A percentile compares a stretch with the other conserved stretches of the same genome.
These are phyloP conservation scores for Hypsibius dujardini DNA, from an alignment of 1,140 invertebrate species.

Conservation along the genomic window DNA sequence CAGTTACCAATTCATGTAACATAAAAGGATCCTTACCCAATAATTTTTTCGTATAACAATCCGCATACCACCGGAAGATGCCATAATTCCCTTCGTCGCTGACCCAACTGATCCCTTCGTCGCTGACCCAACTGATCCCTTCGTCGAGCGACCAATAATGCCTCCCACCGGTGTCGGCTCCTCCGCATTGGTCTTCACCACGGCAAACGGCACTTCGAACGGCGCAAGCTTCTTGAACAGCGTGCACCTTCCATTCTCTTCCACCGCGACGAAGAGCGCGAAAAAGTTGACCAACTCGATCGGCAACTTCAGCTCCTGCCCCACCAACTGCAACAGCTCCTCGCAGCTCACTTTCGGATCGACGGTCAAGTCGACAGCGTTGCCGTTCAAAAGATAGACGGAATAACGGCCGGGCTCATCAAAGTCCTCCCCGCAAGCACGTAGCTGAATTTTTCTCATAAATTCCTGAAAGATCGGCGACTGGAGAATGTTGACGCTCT, in stretches of 20 bases:
- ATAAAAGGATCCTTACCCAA: not conserved
- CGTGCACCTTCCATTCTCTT: constrained; percentile 48
- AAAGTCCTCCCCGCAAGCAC: not conserved
- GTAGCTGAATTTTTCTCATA: not conserved
- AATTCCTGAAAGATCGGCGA: not conserved
- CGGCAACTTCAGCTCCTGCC: constrained; percentile 45
- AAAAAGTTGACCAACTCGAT: constrained; percentile 63
- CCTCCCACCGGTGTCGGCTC: no score
- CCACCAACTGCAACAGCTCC: not conserved
- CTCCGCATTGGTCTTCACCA: not conserved
- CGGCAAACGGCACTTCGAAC: not conserved
- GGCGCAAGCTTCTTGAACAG: constrained; percentile 37
- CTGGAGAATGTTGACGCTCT: not conserved
- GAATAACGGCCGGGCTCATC: not conserved
- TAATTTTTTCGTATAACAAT: constrained; percentile 16
- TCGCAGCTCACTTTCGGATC: not conserved
- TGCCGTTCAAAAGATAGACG: constrained; percentile 6
- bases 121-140: no score
- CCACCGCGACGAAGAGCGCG: constrained; percentile 62
- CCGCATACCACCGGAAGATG: not conserved
- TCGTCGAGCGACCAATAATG: no score
- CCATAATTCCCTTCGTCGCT: no score
- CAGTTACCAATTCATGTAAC: no score
- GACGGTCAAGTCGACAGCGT: not conserved
- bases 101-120: no score